Base-by-base conservation (phyloP, 2,888 invertebrate species). In the Pachymerium ferrugineum region DNA sequence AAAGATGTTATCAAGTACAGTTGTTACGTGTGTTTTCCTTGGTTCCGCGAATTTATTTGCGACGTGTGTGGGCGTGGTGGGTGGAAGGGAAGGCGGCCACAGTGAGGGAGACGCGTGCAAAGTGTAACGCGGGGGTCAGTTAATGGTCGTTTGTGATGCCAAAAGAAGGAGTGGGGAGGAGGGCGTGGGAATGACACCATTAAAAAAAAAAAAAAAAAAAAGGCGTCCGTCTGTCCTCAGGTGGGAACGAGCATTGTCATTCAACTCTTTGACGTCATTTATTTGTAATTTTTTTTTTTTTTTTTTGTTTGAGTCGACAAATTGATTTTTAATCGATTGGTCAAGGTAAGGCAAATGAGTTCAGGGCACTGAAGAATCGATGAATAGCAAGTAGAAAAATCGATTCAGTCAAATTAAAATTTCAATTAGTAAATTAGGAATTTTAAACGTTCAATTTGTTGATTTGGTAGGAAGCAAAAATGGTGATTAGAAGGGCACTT, bases 131-230 rank as follows among this genome's bases (percentile, higher is more conserved):
- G 62, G 62, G 62, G 62, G 62, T 62, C 62, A 62, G 12, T 62
- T 62, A 62, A 62, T 62, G 28, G 62, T 62, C 62, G 62, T 62
- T 62, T 62, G 62, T 62, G 62, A 62, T 62, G 25, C 8, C 25
- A 62, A 25, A 62, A 25, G 28, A 25, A 10, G 62, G 62, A 25
- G 28, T 25, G 62, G 62, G 28, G 62, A 54, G 47, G 47, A 54
- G 62, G 62, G 62, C 62, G 62, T 62, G 62, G 62, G 62, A 62
- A 62, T 62, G 62, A 62, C 62, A 62, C 62, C 62, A 62, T 62
- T 62, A 62, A 38, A 38, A 4, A 4, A 62, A 62, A 62, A 62
- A 62, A 38, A 38, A 4, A 4, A 62, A 62, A 62, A 62, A 62
- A 14, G 62, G 28, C 62, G 62, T 38, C 14, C 38, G 38, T 38